A percentile compares a stretch with the other conserved stretches of the same genome.
Evolutionary conservation across 1,140 invertebrate genomes (phyloP).

Genomic region (Platyura marginata): DNA sequence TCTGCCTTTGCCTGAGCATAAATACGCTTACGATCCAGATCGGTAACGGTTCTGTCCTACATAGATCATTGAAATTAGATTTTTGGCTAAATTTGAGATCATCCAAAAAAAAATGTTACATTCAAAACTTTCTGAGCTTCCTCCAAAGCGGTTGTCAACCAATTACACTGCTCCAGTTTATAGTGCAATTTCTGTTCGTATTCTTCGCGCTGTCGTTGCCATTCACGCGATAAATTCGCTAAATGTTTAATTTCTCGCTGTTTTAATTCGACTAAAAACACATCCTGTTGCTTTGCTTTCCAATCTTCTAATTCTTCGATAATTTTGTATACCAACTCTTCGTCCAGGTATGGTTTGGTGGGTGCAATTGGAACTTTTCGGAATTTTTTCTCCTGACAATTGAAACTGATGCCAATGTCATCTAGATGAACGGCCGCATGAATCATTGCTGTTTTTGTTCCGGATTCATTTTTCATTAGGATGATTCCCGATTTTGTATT

Average conservation of each 20-base stretch:
- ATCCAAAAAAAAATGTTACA: too few species aligned
- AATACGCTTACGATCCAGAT: too few species aligned
- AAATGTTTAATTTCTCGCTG: conserved; percentile 1
- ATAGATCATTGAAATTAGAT: too few species aligned
- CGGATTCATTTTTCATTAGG: too few species aligned
- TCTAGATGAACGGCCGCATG: conserved; percentile 1
- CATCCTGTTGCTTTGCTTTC: conserved; percentile 2
- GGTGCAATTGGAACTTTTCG: neutral
- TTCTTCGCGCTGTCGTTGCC: neutral
- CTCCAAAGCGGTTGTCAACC: too few species aligned
- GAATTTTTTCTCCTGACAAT: neutral
- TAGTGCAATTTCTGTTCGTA: neutral
- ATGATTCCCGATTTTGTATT: too few species aligned
- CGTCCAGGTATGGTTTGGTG: neutral
- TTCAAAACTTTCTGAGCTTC: too few species aligned
- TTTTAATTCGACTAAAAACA: conserved; percentile 3
- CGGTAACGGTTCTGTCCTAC: too few species aligned
- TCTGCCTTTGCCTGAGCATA: too few species aligned
- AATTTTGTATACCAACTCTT: conserved; percentile 3
- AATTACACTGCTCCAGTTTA: too few species aligned
- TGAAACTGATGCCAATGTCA: conserved; percentile 2
- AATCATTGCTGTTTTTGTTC: too few species aligned
- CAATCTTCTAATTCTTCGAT: conserved; percentile 3
- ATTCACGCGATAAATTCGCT: neutral
- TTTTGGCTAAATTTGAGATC: too few species aligned